Base-by-base conservation (phyloP, 2,888 invertebrate genomes). In the Himalopsyche tibetana region DNA sequence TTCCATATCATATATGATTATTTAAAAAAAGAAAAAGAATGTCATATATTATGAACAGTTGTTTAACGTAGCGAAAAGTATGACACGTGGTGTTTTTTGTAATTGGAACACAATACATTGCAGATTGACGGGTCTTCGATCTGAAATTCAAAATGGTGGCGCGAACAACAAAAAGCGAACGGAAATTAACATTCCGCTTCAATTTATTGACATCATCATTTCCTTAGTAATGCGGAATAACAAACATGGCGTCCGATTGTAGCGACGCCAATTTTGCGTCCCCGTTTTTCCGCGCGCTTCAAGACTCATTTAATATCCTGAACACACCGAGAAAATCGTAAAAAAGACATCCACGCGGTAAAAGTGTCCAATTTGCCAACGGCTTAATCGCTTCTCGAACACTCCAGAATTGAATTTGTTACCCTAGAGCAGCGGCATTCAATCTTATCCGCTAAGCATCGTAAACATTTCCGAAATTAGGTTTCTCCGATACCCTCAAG, bases 191-290 rank as follows among this genome's bases (percentile, higher is more conserved):
- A 81, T 83, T 86, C 86, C 83, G 86, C 82, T 83, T 84, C 81
- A 56, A 69, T 86, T 86, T 86, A 86, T 83, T 86, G 86, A 83
- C 86, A 86, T 86, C 86, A 80, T 84, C 83, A 86, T 86, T 86
- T 84, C 86, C 86, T 83, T 51, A 40, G 80, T 79, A 85, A 83
- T 85, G 82, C 80, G 80, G 80, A 80, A 83, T 83, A 83, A 86
- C 81, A 86, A 82, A 82, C 63, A 63, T 82, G 80, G 83, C 86
- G 86, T 19, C 69, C 80, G 80, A 86, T 80, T 51, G 80, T 45
- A 80, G 51, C 80, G 80, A 19, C 19, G 51, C 45, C 51, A 45
- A 80, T 45, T 45, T 40, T 28, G 19, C 82, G 8, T 5, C 19
- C 82, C 82, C 74, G 36, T 28, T 82, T 82, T 82, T 83, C 81